Evolutionary conservation across 2,888 invertebrate genomes (phyloP).

Genomic region (Noctua pronuba): DNA sequence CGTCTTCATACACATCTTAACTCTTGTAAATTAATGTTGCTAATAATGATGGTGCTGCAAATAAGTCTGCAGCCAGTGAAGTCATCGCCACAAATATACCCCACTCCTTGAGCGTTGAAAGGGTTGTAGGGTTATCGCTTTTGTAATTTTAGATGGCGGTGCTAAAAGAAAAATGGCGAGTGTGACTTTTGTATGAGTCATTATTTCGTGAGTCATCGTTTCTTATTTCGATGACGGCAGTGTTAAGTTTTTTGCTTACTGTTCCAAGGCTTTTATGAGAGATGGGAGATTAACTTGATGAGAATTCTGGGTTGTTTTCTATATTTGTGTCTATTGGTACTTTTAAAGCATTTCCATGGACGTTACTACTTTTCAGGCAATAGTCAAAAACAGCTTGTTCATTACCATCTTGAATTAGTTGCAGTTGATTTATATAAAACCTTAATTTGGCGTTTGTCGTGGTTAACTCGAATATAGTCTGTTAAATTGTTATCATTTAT

Average conservation of each 20-base stretch:
- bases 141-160: constrained; percentile 43
- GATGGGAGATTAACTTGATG: no score
- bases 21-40: constrained; percentile 63
- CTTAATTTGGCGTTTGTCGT: neutral
- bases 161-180: constrained; percentile 45
- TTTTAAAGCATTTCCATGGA: neutral
- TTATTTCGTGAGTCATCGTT: neutral
- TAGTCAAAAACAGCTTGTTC: neutral
- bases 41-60: constrained; percentile 76
- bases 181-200: constrained; percentile 31
- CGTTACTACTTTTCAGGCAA: neutral
- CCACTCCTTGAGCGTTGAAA: constrained; percentile 54
- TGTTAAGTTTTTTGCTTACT: constrained; percentile 14
- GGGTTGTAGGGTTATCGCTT: constrained; percentile 64
- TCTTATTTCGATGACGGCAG: constrained; percentile 25
- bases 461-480: no score
- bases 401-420: neutral
- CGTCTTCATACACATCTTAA: constrained; percentile 32
- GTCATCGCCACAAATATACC: constrained; percentile 77
- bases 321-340: neutral
- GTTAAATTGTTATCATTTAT: neutral
- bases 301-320: neutral
- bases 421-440: neutral
- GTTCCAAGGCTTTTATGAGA: constrained; percentile 3
- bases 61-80: constrained; percentile 80